phyloP scores from a whole-genome alignment of 2,113 vertebrate genomes.

The Gadus macrocephalus region DNA sequence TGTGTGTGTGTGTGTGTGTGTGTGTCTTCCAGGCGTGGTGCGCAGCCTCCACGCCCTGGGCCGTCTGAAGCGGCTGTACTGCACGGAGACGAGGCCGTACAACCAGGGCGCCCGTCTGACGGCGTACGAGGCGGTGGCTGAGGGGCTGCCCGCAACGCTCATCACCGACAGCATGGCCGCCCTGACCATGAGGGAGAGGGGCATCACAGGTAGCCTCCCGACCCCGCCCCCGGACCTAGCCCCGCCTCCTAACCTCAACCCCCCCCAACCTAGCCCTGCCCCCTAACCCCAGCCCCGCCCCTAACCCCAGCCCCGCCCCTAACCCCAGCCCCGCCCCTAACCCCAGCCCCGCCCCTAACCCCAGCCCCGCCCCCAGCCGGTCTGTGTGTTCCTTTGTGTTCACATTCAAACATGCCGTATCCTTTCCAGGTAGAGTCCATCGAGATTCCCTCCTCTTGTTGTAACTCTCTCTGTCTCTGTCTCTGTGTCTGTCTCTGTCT shows the following conservation, averaged over 20 bases:
- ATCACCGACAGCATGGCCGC: slow-evolving; percentile 86
- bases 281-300: no score
- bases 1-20: slow-evolving; percentile 3
- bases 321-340: no score
- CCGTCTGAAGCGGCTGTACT: slow-evolving; percentile 79
- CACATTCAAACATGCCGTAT: neutral
- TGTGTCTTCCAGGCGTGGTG: slow-evolving; percentile 75
- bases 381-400: neutral
- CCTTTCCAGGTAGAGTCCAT: neutral
- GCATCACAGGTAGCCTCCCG: slow-evolving; percentile 73
- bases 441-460: no score
- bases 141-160: slow-evolving; percentile 82
- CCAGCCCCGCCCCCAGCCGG: no score
- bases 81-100: slow-evolving; percentile 87
- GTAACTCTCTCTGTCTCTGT: no score
- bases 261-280: no score
- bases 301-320: no score
- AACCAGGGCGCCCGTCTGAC: slow-evolving; percentile 88
- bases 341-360: no score
- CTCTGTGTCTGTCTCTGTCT: no score
- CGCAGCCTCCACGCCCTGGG: slow-evolving; percentile 78
- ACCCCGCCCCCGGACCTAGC: no score
- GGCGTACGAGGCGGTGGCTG: slow-evolving; percentile 81
- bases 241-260: no score
- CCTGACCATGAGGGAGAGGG: slow-evolving; percentile 77